These are phyloP conservation scores for Aphelinus atriplicis DNA, from an alignment of 1,140 invertebrate species.

Conservation along the genomic window DNA sequence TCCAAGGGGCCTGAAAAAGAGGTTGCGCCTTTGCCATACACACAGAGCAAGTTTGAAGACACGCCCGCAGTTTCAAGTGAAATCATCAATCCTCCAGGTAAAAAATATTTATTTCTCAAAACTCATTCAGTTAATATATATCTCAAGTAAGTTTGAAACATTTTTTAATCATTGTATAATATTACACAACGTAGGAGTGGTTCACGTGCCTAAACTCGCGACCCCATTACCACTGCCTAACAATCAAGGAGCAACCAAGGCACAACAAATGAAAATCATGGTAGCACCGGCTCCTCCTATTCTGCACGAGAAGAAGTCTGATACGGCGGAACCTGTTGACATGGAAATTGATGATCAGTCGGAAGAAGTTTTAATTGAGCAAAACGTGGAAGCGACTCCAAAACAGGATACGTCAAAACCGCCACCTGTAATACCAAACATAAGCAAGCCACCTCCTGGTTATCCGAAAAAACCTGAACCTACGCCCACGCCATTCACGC, in stretches of 20 bases:
- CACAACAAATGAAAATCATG: constrained; percentile 56
- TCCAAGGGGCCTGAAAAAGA: constrained; percentile 60
- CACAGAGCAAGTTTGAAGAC: constrained; percentile 62
- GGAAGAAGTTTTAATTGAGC: constrained; percentile 59
- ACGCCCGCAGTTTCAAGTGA: constrained; percentile 62
- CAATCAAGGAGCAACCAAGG: constrained; percentile 41
- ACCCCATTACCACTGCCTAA: constrained; percentile 53
- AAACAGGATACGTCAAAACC: constrained; percentile 37
- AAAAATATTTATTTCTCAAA: not conserved
- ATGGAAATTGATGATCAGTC: constrained; percentile 67
- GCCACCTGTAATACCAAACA: constrained; percentile 25
- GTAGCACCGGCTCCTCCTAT: constrained; percentile 60
- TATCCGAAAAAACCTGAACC: constrained; percentile 33
- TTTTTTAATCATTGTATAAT: not conserved
- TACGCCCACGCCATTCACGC: constrained; percentile 34
- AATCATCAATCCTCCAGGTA: constrained; percentile 65
- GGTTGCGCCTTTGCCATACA: constrained; percentile 58
- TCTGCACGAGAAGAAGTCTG: constrained; percentile 49
- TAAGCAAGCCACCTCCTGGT: constrained; percentile 32
- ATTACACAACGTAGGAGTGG: constrained; percentile 48
- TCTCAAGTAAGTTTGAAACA: not conserved
- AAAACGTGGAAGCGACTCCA: constrained; percentile 45
- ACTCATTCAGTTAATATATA: not conserved
- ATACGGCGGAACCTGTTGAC: constrained; percentile 56
- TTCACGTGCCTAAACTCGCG: constrained; percentile 69